A percentile compares a stretch with the other conserved stretches of the same genome.
Evolutionary conservation across 1,140 invertebrate genomes (phyloP).

Genomic region (Ceratosolen fusciceps): DNA sequence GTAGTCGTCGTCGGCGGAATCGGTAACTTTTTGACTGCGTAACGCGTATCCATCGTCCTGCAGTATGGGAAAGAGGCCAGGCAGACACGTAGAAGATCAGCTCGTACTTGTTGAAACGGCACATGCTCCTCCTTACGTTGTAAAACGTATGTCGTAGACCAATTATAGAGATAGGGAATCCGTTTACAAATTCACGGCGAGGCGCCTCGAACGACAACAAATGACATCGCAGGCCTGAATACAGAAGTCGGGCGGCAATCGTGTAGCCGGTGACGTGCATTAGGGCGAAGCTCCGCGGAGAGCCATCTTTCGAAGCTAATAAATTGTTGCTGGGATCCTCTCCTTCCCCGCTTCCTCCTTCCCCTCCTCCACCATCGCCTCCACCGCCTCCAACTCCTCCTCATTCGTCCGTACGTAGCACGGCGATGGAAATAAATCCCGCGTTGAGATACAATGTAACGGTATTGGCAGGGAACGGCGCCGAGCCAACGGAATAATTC

Average conservation of each 20-base stretch:
- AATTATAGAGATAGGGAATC: not conserved
- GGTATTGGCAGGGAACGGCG: conserved; percentile 42
- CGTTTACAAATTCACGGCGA: not conserved
- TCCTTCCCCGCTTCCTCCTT: not conserved
- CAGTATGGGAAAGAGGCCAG: not conserved
- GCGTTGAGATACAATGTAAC: conserved; percentile 47
- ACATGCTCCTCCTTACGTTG: not conserved
- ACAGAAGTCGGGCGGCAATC: not conserved
- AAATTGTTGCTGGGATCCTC: not conserved
- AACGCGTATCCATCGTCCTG: too few relatives aligned
- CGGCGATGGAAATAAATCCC: too few relatives aligned
- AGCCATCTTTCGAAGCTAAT: not conserved
- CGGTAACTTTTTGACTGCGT: too few relatives aligned
- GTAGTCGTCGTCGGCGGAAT: too few relatives aligned
- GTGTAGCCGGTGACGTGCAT: not conserved
- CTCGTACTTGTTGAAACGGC: not conserved
- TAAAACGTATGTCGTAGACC: not conserved
- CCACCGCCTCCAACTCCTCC: too few relatives aligned
- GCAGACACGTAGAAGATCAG: not conserved
- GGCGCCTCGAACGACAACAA: not conserved
- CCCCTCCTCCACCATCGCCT: too few relatives aligned
- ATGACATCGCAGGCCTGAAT: not conserved
- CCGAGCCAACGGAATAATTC: conserved; percentile 51
- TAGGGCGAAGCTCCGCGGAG: not conserved
- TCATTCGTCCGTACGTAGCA: too few relatives aligned